Evolutionary conservation across 2,888 invertebrate genomes (phyloP), one percentile per base, ranked within the genome.

Genomic region (Pinctada fucata): DNA sequence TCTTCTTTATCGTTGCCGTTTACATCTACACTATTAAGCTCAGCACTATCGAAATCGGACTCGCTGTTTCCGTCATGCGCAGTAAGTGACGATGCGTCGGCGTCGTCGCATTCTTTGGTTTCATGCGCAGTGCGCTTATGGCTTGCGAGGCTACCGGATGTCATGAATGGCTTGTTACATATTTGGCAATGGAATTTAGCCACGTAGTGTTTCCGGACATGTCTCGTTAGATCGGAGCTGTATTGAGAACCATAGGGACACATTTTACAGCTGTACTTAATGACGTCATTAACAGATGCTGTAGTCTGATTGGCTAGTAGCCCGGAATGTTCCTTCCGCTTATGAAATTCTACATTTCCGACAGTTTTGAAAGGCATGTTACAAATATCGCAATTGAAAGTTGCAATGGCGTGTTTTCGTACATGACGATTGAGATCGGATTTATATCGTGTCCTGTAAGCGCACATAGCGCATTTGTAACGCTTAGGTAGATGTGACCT

Each of bases 401-500:
- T 78, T 3, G 81, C 78, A 0, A 81, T 75, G 5, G 79, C 81
- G 50, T 86, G 86, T 51, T 84, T 83, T 45, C 83, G 70, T 6
- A 86, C 78, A 70, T 86, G 86, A 3, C 86, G 76, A 51, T 86
- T 84, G 3, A 84, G 50, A 50, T 84, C 84, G 3, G 83, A 84
- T 76, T 86, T 86, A 77, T 86, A 86, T 48, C 84, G 78, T 8
- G 84, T 84, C 49, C 82, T 81, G 72, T 84, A 86, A 0, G 82
- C 72, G 69, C 84, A 86, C 78, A 86, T 78, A 1, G 82, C 83
- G 63, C 86, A 86, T 52, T 84, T 83, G 73, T 84, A 84, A 45
- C 83, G 77, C 73, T 84, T 86, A 47, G 83, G 84, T 31, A 84
- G 82, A 67, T 76, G 75, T 31, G 81, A 78, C 58, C 72, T 74